Conservation (phyloP, 92 coral and sea anemone species). For the Epizoanthus scotinus region DNA sequence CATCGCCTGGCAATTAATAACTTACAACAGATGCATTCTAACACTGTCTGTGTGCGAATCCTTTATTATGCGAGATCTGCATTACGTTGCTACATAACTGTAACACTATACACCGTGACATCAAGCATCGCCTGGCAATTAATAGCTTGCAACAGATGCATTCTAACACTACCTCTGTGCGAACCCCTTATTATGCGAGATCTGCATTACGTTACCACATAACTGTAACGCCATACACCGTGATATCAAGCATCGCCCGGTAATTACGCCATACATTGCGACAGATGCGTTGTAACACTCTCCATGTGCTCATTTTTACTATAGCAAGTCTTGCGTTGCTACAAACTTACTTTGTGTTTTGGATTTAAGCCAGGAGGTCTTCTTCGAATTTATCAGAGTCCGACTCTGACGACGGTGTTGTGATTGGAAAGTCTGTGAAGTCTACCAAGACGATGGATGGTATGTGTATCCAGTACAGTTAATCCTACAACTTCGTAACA, state of each 20-base stretch:
- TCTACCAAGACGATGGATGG: conserved; percentile 17
- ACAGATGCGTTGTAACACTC: background rate
- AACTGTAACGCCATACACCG: background rate
- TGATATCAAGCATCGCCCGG: background rate
- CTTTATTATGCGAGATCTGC: too few species aligned
- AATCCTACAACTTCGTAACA: background rate
- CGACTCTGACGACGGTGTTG: conserved; percentile 79
- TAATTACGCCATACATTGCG: background rate
- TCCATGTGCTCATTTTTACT: too few species aligned
- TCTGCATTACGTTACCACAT: background rate
- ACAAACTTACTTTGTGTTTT: background rate
- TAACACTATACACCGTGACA: background rate
- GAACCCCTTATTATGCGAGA: too few species aligned
- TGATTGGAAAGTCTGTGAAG: conserved; percentile 62
- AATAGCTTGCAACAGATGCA: too few species aligned
- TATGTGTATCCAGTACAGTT: conserved; percentile 7
- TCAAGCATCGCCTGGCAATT: too few species aligned
- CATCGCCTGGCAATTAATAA: too few species aligned
- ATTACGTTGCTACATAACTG: too few species aligned
- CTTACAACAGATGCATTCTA: too few species aligned
- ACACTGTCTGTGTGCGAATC: too few species aligned
- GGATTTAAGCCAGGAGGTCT: conserved; percentile 5
- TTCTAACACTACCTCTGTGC: too few species aligned
- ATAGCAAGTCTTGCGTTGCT: background rate
- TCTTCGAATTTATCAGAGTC: conserved; percentile 51